phyloP scores from a whole-genome alignment of 2,888 invertebrate species.

The Patella caerulea region DNA sequence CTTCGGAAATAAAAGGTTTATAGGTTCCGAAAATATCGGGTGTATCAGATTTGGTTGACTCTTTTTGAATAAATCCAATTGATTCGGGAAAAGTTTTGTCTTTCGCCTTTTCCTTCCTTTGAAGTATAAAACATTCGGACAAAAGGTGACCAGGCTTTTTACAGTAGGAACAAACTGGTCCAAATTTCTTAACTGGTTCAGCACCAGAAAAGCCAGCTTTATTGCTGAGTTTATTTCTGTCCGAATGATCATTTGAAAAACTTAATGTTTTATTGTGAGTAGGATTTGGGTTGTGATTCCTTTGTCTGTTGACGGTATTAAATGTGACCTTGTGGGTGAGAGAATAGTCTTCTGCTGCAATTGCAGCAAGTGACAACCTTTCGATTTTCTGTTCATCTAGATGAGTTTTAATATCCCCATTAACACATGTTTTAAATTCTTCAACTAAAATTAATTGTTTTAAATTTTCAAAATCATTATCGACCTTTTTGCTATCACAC shows the following conservation, averaged over 20 bases:
- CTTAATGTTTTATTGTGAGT: too few species aligned
- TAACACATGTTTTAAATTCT: conserved; percentile 25
- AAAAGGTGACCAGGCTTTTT: conserved; percentile 28
- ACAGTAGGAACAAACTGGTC: conserved; percentile 19
- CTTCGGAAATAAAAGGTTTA: conserved; percentile 33
- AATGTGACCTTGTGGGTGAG: not conserved
- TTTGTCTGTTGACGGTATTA: too few species aligned
- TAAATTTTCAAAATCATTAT: conserved; percentile 14
- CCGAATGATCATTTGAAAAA: too few species aligned
- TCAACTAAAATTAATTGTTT: conserved; percentile 23
- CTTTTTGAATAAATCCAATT: conserved; percentile 12
- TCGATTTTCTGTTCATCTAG: conserved; percentile 25
- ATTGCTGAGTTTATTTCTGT: too few species aligned
- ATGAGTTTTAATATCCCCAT: conserved; percentile 18
- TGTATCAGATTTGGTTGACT: conserved; percentile 18
- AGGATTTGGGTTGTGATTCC: too few species aligned
- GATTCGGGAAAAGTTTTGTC: not conserved
- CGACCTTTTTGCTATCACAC: conserved; percentile 12
- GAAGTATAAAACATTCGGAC: conserved; percentile 29
- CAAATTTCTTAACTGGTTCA: not conserved
- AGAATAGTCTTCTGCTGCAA: conserved; percentile 21
- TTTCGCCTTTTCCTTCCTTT: conserved; percentile 19
- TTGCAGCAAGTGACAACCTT: conserved; percentile 19
- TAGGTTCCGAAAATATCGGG: conserved; percentile 25
- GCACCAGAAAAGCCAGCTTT: too few species aligned